These are phyloP conservation scores for Ophonus ardosiacus DNA, from an alignment of 2,888 invertebrate species.

Conservation along the genomic window DNA sequence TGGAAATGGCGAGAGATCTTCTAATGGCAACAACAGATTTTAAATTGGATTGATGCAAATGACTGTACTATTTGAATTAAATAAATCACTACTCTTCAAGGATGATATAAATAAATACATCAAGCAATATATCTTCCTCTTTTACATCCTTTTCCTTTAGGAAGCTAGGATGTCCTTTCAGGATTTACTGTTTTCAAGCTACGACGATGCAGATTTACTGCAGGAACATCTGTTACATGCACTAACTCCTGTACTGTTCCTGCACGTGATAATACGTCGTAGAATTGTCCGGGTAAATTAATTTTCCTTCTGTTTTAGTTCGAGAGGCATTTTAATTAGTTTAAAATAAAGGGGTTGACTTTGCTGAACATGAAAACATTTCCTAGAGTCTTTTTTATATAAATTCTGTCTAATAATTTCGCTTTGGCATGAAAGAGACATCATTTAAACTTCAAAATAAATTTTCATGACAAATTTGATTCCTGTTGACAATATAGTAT, in stretches of 20 bases:
- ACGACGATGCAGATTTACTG: conserved; percentile 50
- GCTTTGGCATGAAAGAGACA: too few species aligned
- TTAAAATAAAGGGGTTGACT: conserved; percentile 5
- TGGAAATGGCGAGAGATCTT: too few species aligned
- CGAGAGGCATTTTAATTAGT: conserved; percentile 19
- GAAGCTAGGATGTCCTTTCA: not conserved
- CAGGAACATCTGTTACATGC: conserved; percentile 45
- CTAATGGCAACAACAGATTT: too few species aligned
- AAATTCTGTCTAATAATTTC: too few species aligned
- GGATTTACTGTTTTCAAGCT: conserved; percentile 28
- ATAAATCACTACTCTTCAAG: not conserved
- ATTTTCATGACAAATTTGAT: too few species aligned
- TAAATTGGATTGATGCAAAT: too few species aligned
- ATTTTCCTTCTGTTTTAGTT: conserved; percentile 1
- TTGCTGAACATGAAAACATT: too few species aligned
- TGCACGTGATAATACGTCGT: conserved; percentile 33
- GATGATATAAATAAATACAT: not conserved
- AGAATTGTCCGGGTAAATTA: conserved; percentile 48
- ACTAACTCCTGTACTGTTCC: not conserved
- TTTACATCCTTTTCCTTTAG: not conserved
- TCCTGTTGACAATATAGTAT: too few species aligned
- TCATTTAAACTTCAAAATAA: too few species aligned
- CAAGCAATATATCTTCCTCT: not conserved
- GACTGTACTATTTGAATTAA: too few species aligned
- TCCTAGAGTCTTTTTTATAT: too few species aligned